These are phyloP conservation scores for Drosophila subquinaria DNA, from an alignment of 2,888 invertebrate species.

Conservation along the genomic window DNA sequence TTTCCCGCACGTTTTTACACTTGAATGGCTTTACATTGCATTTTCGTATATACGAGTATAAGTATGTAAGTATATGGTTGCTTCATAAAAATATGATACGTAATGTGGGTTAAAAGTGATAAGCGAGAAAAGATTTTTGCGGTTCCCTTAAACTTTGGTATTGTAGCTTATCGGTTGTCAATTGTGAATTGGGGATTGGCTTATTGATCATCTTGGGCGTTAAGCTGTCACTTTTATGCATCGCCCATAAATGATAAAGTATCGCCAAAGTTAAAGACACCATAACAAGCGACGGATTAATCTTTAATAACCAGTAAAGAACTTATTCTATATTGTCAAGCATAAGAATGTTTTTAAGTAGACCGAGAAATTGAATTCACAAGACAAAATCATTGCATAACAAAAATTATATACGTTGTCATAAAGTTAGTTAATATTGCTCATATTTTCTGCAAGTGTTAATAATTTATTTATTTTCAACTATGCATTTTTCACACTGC, in stretches of 20 bases:
- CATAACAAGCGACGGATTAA: constrained; percentile 52
- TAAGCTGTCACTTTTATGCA: constrained; percentile 66
- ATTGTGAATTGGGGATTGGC: constrained; percentile 63
- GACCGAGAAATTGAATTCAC: not conserved
- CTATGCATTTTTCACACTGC: not conserved
- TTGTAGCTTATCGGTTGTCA: constrained; percentile 43
- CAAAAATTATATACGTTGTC: not conserved
- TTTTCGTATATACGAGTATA: constrained; percentile 10
- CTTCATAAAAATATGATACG: constrained; percentile 47
- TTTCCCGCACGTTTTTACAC: constrained; percentile 55
- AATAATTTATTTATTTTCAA: not conserved
- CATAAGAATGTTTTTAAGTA: not conserved
- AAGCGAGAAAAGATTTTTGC: constrained; percentile 32
- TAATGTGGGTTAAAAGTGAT: constrained; percentile 44
- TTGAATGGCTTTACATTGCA: constrained; percentile 60
- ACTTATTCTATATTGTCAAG: constrained; percentile 5
- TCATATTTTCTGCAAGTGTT: not conserved
- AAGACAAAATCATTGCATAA: not conserved
- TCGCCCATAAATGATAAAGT: constrained; percentile 40
- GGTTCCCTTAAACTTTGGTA: constrained; percentile 13
- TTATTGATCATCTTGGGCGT: constrained; percentile 73
- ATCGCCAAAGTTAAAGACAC: constrained; percentile 41
- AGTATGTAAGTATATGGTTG: constrained; percentile 21
- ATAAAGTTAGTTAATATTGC: not conserved
- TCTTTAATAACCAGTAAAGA: constrained; percentile 44